Conservation (phyloP, 1,140 invertebrate species). For the Drosophila kikkawai region DNA sequence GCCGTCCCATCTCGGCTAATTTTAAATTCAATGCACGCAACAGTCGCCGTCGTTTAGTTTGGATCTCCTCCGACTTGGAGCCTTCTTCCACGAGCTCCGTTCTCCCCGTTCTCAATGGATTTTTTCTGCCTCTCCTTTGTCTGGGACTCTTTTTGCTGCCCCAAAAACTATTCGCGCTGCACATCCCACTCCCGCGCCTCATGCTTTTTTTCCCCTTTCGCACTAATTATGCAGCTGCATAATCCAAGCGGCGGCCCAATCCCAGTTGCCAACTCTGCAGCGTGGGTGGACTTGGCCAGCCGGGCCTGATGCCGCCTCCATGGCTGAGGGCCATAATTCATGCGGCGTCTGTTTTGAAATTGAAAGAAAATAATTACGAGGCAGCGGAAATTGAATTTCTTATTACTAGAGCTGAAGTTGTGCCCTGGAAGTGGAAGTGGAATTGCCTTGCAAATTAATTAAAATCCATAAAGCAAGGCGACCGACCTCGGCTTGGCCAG, state of each 20-base stretch:
- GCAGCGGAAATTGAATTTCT: constrained; percentile 82
- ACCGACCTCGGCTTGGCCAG: background rate
- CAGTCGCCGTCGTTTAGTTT: constrained; percentile 72
- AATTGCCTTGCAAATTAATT: constrained; percentile 72
- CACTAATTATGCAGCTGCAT: constrained; percentile 81
- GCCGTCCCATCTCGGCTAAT: constrained; percentile 50
- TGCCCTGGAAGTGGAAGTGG: constrained; percentile 9
- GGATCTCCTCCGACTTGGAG: constrained; percentile 31
- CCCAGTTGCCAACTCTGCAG: constrained; percentile 48
- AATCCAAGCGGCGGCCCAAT: constrained; percentile 24
- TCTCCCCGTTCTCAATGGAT: constrained; percentile 10
- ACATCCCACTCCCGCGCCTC: constrained; percentile 23
- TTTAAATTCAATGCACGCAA: constrained; percentile 82
- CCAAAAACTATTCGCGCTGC: constrained; percentile 74
- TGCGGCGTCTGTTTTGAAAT: constrained; percentile 78
- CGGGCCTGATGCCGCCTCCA: constrained; percentile 30
- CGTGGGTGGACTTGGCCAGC: constrained; percentile 58
- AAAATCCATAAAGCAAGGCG: constrained; percentile 68
- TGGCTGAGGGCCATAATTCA: constrained; percentile 72
- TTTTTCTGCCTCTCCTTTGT: constrained; percentile 25
- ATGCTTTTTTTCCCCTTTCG: constrained; percentile 39
- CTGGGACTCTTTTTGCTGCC: constrained; percentile 42
- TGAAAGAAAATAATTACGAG: constrained; percentile 83
- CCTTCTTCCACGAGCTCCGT: constrained; percentile 2
- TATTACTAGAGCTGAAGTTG: constrained; percentile 47